These are phyloP conservation scores for Cairina moschata DNA, from an alignment of 2,113 vertebrate genomes.

Conservation along the genomic window DNA sequence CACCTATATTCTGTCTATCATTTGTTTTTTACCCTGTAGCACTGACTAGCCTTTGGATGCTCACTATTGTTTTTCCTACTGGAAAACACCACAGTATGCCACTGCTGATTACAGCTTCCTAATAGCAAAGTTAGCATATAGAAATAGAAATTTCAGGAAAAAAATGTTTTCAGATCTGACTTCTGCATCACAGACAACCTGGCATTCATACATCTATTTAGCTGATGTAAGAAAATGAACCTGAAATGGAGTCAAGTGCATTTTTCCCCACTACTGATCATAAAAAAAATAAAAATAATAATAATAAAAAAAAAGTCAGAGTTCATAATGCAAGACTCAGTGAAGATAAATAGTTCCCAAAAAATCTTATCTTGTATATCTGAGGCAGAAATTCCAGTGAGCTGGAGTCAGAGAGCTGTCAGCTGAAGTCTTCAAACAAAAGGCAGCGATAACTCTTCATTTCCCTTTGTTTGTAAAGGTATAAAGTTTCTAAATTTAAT, in stretches of 20 bases:
- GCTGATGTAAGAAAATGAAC: neutral
- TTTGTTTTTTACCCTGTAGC: neutral
- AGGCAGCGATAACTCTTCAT: neutral
- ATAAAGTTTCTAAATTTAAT: neutral
- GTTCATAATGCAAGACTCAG: neutral
- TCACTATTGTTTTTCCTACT: neutral
- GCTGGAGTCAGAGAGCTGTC: neutral
- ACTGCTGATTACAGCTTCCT: neutral
- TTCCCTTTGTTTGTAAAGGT: neutral
- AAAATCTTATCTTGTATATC: neutral
- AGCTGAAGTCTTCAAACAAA: neutral
- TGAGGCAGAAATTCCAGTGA: neutral
- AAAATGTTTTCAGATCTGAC: slow-evolving; percentile 2
- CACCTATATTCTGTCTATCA: neutral
- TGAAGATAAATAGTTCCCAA: neutral
- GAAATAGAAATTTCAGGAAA: neutral
- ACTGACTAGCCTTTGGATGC: neutral
- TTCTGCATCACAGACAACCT: neutral
- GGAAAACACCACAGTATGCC: neutral
- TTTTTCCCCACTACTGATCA: neutral
- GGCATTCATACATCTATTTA: neutral
- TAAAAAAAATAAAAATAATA: too few species aligned
- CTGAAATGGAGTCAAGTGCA: neutral
- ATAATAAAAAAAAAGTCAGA: neutral
- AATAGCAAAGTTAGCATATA: neutral